phyloP scores from a whole-genome alignment of 2,797 vertebrate species.

The Australoheros facetus region DNA sequence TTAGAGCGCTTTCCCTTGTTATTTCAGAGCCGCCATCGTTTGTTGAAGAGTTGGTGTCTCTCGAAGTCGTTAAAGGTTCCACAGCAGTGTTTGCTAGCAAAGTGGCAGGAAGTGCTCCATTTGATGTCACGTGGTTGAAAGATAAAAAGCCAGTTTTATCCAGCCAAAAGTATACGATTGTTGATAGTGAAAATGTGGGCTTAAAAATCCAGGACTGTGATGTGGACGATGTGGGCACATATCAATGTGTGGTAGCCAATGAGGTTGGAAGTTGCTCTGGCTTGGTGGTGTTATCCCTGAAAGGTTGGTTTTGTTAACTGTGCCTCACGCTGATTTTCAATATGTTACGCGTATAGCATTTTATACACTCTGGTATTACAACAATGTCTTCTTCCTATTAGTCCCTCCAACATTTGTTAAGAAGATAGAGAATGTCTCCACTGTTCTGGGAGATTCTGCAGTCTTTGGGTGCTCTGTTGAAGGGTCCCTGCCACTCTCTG shows the following conservation, averaged over 20 bases:
- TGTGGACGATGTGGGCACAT: constrained; percentile 85
- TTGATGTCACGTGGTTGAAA: constrained; percentile 89
- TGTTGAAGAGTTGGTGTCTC: constrained; percentile 81
- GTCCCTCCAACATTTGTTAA: constrained; percentile 88
- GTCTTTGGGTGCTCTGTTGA: constrained; percentile 82
- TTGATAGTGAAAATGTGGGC: constrained; percentile 78
- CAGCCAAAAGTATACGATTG: constrained; percentile 85
- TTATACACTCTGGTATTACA: constrained; percentile 2
- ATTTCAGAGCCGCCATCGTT: constrained; percentile 88
- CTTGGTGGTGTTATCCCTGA: constrained; percentile 82
- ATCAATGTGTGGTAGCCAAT: constrained; percentile 87
- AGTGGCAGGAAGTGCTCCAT: constrained; percentile 87
- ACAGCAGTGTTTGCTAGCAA: constrained; percentile 85
- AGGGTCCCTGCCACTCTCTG: constrained; percentile 86
- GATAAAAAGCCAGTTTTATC: constrained; percentile 88
- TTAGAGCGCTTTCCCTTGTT: constrained; percentile 23
- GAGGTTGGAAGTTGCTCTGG: constrained; percentile 87
- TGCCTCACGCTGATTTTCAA: background rate
- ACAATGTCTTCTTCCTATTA: constrained; percentile 68
- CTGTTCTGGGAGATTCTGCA: constrained; percentile 83
- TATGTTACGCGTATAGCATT: background rate
- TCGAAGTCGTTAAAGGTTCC: constrained; percentile 85
- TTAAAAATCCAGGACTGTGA: constrained; percentile 87
- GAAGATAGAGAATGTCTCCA: constrained; percentile 87
- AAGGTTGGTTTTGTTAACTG: constrained; percentile 84